A percentile compares a stretch with the other conserved stretches of the same genome.
Evolutionary conservation across 2,888 invertebrate genomes (phyloP).

Genomic region (Altica lythri): DNA sequence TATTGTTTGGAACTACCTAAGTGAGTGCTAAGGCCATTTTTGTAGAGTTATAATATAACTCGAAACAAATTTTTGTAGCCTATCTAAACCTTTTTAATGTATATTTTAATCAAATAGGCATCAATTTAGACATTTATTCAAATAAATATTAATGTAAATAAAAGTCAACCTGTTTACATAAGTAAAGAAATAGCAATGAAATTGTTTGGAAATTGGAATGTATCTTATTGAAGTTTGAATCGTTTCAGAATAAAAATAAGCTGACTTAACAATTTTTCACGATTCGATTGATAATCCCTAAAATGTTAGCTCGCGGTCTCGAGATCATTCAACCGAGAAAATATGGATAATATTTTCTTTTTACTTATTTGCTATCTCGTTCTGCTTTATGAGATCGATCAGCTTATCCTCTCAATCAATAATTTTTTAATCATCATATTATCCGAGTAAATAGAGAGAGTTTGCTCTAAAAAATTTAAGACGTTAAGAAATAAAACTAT

Average conservation of each 20-base stretch:
- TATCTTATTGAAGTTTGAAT: conserved; percentile 44
- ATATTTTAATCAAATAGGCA: no score
- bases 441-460: neutral
- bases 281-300: conserved; percentile 50
- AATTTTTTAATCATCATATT: conserved; percentile 16
- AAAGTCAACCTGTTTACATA: no score
- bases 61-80: no score
- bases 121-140: no score
- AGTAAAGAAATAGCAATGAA: conserved; percentile 47
- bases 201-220: conserved; percentile 47
- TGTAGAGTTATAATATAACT: no score
- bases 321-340: conserved; percentile 43
- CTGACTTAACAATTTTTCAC: conserved; percentile 52
- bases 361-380: conserved; percentile 7
- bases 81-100: no score
- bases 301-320: conserved; percentile 46
- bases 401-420: conserved; percentile 24
- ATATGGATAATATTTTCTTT: conserved; percentile 23
- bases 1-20: no score
- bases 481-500: no score
- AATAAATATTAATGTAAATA: no score
- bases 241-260: conserved; percentile 47
- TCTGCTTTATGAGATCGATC: neutral
- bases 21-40: no score
- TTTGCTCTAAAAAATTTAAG: no score